These are phyloP conservation scores for Choreutis nemorana DNA, from an alignment of 2,888 invertebrate genomes.

Conservation along the genomic window DNA sequence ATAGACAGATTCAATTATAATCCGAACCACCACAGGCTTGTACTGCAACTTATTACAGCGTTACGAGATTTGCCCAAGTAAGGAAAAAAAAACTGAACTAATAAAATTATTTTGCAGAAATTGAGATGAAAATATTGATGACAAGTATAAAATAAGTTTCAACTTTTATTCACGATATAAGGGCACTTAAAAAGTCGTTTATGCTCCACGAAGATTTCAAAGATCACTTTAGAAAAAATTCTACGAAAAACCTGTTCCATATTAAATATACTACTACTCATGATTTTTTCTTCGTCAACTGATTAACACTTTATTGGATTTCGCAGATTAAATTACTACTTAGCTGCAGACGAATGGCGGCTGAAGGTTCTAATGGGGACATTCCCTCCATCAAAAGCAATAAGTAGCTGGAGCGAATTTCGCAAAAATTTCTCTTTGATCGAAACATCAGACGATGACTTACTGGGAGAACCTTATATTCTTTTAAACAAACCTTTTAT, in stretches of 20 bases:
- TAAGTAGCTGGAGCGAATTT: conserved; percentile 58
- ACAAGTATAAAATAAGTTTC: conserved; percentile 1
- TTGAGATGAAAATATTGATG: neutral
- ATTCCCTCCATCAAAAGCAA: conserved; percentile 33
- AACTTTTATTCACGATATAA: conserved; percentile 3
- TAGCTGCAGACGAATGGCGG: conserved; percentile 65
- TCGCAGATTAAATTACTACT: conserved; percentile 64
- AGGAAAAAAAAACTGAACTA: conserved; percentile 16
- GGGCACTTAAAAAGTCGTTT: no score
- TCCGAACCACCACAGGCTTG: conserved; percentile 48
- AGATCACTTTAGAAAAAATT: no score
- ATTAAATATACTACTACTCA: neutral
- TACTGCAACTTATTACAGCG: conserved; percentile 59
- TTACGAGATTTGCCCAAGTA: conserved; percentile 63
- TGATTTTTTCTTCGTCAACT: neutral
- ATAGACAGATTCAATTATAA: conserved; percentile 45
- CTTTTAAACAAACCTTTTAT: conserved; percentile 63
- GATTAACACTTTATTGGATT: no score
- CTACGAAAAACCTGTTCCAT: neutral
- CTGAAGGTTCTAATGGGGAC: conserved; percentile 45
- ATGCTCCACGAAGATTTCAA: neutral
- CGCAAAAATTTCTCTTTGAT: conserved; percentile 51
- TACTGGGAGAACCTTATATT: conserved; percentile 57
- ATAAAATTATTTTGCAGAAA: neutral
- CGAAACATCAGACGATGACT: conserved; percentile 50